phyloP scores from a whole-genome alignment of 92 coral and sea anemone genomes.

The Palythoa grandiflora region DNA sequence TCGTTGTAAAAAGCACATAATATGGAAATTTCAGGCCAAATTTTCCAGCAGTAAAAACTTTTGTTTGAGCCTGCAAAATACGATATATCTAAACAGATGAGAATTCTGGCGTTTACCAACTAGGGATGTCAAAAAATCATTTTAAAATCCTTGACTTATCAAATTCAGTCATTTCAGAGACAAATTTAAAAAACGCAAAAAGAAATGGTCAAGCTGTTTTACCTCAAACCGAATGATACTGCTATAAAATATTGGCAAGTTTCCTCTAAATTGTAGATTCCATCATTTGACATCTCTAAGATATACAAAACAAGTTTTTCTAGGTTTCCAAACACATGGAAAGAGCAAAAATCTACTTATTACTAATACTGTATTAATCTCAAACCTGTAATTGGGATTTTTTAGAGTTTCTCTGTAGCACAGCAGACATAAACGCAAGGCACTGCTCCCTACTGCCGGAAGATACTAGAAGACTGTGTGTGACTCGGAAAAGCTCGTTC shows the following conservation, averaged over 20 bases:
- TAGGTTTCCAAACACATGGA: neutral
- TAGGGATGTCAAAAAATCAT: neutral
- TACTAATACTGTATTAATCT: neutral
- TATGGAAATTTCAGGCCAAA: too few relatives aligned
- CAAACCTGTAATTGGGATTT: constrained; percentile 93
- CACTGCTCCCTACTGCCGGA: constrained; percentile 87
- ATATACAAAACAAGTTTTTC: too few relatives aligned
- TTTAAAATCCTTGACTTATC: neutral
- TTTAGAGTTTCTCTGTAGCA: constrained; percentile 81
- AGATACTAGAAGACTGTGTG: constrained; percentile 92
- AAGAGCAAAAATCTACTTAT: neutral
- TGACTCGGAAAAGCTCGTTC: constrained; percentile 85
- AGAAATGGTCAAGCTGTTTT: too few relatives aligned
- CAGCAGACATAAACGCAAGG: constrained; percentile 80
- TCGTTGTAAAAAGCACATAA: too few relatives aligned
- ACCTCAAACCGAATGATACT: neutral
- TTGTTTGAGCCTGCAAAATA: too few relatives aligned
- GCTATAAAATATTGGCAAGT: neutral
- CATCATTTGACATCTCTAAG: too few relatives aligned
- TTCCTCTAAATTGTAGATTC: neutral
- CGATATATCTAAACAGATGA: too few relatives aligned
- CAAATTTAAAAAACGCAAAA: too few relatives aligned
- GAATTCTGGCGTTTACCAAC: too few relatives aligned
- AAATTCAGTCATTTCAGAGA: too few relatives aligned
- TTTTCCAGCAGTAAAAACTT: too few relatives aligned